Conservation (phyloP, 92 coral and sea anemone species). For the Porites lobata region DNA sequence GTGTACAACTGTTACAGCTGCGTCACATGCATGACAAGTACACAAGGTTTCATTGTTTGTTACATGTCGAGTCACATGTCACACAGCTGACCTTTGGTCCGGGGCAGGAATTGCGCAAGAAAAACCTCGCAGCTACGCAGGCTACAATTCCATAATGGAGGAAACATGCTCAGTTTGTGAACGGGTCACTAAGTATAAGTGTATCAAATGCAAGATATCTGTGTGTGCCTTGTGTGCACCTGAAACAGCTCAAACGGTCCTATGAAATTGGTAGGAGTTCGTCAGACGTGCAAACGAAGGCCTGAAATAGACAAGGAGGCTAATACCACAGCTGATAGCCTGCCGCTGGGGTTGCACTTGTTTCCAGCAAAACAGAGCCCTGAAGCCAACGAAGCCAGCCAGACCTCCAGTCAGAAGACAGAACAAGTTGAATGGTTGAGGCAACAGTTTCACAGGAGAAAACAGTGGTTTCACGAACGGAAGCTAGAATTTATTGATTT, state of each 20-base stretch:
- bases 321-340: conserved; percentile 35
- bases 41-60: conserved; percentile 13
- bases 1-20: conserved; percentile 7
- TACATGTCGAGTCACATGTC: conserved; percentile 9
- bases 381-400: conserved; percentile 6
- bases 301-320: conserved; percentile 23
- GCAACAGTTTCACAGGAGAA: conserved; percentile 24
- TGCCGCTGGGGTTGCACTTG: conserved; percentile 20
- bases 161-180: conserved; percentile 50
- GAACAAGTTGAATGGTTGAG: conserved; percentile 4
- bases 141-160: conserved; percentile 36
- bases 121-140: not conserved
- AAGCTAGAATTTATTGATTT: conserved; percentile 47
- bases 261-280: conserved; percentile 2
- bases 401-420: conserved; percentile 15
- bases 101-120: conserved; percentile 3
- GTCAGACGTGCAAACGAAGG: conserved; percentile 35
- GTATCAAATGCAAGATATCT: conserved; percentile 41
- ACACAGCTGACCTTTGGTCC: conserved; percentile 28
- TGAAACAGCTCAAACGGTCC: conserved; percentile 49
- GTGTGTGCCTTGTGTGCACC: conserved; percentile 63
- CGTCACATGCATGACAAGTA: conserved; percentile 9
- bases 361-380: conserved; percentile 29
- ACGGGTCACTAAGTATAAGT: conserved; percentile 51
- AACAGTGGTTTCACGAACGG: conserved; percentile 44